These are phyloP conservation scores for Deroplatys truncata DNA, from an alignment of 2,888 invertebrate genomes.

Conservation along the genomic window DNA sequence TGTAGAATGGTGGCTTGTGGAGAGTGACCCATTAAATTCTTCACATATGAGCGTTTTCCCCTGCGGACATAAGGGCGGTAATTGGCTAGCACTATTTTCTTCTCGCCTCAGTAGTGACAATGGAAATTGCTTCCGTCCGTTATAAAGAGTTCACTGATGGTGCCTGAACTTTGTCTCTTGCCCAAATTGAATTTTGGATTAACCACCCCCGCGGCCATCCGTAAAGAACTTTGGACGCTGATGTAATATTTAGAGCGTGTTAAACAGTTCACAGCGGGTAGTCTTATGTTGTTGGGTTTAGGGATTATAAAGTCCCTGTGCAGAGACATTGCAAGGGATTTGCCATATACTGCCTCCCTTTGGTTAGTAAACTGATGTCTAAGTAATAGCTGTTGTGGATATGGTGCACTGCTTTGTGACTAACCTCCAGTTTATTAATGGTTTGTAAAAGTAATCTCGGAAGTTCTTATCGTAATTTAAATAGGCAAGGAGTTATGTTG, in stretches of 20 bases:
- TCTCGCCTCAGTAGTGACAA: not conserved
- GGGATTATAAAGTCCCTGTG: too few relatives aligned
- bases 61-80: not conserved
- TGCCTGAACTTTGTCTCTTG: not conserved
- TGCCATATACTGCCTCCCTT: too few relatives aligned
- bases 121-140: not conserved
- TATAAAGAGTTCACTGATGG: not conserved
- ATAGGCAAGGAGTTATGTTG: too few relatives aligned
- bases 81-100: not conserved
- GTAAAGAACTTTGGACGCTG: not conserved
- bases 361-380: too few relatives aligned
- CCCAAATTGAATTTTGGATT: not conserved
- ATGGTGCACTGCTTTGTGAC: too few relatives aligned
- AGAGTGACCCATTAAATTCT: not conserved
- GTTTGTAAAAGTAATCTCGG: too few relatives aligned
- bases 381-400: too few relatives aligned
- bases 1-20: too few relatives aligned
- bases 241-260: not conserved
- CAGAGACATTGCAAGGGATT: too few relatives aligned
- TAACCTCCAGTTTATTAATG: too few relatives aligned
- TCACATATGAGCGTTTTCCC: not conserved
- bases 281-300: not conserved
- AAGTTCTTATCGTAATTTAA: too few relatives aligned
- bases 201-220: not conserved
- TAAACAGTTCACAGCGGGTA: not conserved